Percentiles rank a stretch among this genome's conserved stretches.
Evolutionary conservation across 2,113 vertebrate species (phyloP).

Genomic region (Melanerpes aurifrons): DNA sequence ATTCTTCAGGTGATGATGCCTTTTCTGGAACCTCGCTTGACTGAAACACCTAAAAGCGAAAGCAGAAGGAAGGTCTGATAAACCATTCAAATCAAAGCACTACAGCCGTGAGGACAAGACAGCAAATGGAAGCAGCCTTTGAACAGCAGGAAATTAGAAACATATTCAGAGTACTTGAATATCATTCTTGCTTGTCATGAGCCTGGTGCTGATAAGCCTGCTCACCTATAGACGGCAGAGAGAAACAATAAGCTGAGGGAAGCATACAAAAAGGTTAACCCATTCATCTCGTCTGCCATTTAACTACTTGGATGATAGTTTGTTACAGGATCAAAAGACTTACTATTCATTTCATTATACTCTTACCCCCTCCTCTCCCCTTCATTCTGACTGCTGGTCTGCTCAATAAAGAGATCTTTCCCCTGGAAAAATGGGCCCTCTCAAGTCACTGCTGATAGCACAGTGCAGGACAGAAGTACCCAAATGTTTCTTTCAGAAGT

Average conservation of each 20-base stretch:
- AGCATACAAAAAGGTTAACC: background rate
- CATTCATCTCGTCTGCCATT: background rate
- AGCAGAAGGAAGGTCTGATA: background rate
- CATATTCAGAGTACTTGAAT: background rate
- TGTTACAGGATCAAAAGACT: background rate
- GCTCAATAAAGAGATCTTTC: background rate
- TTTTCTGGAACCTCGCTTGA: slow-evolving; percentile 91
- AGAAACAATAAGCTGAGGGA: background rate
- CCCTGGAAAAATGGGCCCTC: background rate
- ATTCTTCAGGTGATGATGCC: slow-evolving; percentile 92
- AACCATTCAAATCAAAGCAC: background rate
- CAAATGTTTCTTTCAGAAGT: background rate
- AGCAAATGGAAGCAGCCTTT: background rate
- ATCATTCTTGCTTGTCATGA: background rate
- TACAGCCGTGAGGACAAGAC: background rate
- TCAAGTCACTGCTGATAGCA: background rate
- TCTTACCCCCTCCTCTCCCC: too few relatives aligned
- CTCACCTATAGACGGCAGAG: background rate
- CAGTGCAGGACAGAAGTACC: background rate
- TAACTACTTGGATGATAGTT: background rate
- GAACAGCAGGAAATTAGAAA: slow-evolving; percentile 45
- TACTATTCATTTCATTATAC: background rate
- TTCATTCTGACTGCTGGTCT: background rate
- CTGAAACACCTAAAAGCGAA: slow-evolving; percentile 88
- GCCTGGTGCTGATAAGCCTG: background rate